Conservation (phyloP, 2,797 vertebrate genomes). For the Acanthis flammea region DNA sequence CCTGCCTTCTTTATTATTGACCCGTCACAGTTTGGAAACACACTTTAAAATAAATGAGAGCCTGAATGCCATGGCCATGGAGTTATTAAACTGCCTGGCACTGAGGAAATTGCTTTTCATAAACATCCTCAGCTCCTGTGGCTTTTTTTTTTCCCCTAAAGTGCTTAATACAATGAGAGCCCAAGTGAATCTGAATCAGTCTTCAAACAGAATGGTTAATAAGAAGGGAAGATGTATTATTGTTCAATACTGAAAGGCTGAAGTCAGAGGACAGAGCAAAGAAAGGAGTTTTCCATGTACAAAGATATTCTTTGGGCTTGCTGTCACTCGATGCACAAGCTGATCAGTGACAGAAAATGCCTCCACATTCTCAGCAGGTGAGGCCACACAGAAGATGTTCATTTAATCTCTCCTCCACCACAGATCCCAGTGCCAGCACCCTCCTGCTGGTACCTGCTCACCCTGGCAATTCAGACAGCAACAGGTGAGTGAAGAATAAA, state of each 20-base stretch:
- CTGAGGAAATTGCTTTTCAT: conserved; percentile 73
- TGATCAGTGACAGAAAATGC: background rate
- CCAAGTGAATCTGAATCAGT: conserved; percentile 45
- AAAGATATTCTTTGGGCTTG: background rate
- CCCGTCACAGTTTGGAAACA: conserved; percentile 52
- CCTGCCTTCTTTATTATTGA: conserved; percentile 48
- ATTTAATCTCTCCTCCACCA: background rate
- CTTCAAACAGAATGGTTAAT: conserved; percentile 42
- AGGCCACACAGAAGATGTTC: fast-evolving
- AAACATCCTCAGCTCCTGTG: conserved; percentile 26
- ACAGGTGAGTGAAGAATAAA: background rate
- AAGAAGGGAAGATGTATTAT: conserved; percentile 50
- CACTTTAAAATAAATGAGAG: conserved; percentile 68
- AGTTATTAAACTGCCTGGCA: conserved; percentile 68
- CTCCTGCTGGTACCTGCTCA: background rate
- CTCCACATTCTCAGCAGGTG: background rate
- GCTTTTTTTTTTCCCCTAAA: background rate
- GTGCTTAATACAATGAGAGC: conserved; percentile 26
- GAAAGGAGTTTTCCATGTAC: background rate
- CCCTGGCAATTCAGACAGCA: background rate
- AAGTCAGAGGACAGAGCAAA: background rate
- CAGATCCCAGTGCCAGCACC: fast-evolving
- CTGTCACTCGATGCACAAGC: background rate
- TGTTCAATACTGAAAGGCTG: background rate
- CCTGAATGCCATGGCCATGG: background rate